Evolutionary conservation across 2,888 invertebrate species (phyloP), one percentile per base, ranked within the genome.

Genomic region (Scrobipalpa costella): DNA sequence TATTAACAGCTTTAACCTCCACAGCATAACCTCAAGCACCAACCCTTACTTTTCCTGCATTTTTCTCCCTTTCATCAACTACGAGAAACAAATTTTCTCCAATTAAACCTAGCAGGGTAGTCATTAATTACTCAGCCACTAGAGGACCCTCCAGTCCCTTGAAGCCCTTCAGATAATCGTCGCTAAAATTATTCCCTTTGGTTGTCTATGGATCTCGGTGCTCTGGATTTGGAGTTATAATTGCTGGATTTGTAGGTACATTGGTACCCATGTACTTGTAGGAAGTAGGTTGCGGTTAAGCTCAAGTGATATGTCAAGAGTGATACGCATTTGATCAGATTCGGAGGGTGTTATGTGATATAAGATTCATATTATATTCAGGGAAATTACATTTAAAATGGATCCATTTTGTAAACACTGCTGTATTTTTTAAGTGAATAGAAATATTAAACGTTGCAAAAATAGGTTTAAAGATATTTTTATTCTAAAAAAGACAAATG

Each of bases 141-240:
- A 52, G 85, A 84, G 75, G 73, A 72, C 76, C 76, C 71, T 78
- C 69, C 72, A 74, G 52, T 47, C 60, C 49, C 78, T 73, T 77
- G 44, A 75, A 69, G 70, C 80, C 75, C 86, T 86, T 72, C 76
- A 82, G 79, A 85, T 88, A 87, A 89, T 87, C 85, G 83, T 74
- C 73, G 81, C 77, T 78, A 78, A 83, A 85, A 86, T 86, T 85
- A 84, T 84, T 82, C 83, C 78, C 84, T 86, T 84, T 84, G 83
- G 84, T 81, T 85, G 81, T 83, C 82, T 83, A 82, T 79, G 80
- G 77, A 73, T 81, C 78, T 74, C 73, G 71, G 73, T 71, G 74
- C 78, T 52, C 5, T 3, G 21, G 21, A 21, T 21, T 79, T 79
- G 79, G 75, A 76, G 74, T 76, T 76, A 77, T 83, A 83, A 84